phyloP scores from a whole-genome alignment of 2,888 invertebrate genomes.

The Bugulina stolonifera region DNA sequence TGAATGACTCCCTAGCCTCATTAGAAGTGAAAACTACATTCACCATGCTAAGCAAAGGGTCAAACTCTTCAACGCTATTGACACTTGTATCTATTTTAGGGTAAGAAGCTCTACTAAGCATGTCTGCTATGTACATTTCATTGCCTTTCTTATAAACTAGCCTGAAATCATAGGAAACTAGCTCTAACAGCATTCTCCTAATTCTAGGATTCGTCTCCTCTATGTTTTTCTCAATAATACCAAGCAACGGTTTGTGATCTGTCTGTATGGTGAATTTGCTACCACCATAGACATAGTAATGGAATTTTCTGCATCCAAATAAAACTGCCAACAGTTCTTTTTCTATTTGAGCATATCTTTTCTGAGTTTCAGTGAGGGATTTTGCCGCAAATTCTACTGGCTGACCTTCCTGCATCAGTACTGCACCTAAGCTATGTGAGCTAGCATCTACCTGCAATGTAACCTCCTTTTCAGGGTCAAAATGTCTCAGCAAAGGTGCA shows the following conservation, averaged over 20 bases:
- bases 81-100: neutral
- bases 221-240: constrained; percentile 7
- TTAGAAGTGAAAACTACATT: neutral
- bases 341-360: too few species aligned
- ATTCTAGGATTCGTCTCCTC: neutral
- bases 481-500: neutral
- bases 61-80: neutral
- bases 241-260: constrained; percentile 23
- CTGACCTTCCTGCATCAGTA: constrained; percentile 7
- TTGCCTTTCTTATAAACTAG: neutral
- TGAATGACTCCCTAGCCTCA: neutral
- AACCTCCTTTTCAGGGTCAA: neutral
- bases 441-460: neutral
- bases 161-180: constrained; percentile 1
- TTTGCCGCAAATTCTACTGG: neutral
- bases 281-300: neutral
- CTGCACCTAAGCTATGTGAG: neutral
- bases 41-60: neutral
- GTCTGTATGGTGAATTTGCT: neutral
- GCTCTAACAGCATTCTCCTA: neutral
- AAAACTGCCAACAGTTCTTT: too few species aligned
- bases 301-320: neutral
- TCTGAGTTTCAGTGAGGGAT: neutral
- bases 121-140: neutral
- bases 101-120: neutral